Evolutionary conservation across 2,797 vertebrate species (phyloP).

Genomic region (Hylomyscus alleni): DNA sequence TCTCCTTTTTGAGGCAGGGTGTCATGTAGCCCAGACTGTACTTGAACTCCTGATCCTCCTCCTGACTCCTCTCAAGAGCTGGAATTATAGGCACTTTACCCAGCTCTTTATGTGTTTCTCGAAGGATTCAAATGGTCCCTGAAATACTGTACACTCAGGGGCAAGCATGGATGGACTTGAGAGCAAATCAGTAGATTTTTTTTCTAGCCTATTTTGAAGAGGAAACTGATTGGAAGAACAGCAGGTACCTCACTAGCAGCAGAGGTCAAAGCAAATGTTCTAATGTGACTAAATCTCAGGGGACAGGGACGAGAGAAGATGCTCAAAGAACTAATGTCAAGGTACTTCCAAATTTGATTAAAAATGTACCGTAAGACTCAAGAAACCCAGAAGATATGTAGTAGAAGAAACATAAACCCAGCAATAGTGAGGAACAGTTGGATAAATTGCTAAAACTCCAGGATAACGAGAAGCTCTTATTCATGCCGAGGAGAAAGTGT

Average conservation of each 20-base stretch:
- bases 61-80: background rate
- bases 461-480: background rate
- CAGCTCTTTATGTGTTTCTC: background rate
- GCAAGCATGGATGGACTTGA: background rate
- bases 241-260: background rate
- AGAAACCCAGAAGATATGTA: constrained; percentile 21
- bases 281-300: background rate
- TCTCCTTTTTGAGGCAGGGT: background rate
- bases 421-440: background rate
- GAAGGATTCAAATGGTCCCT: background rate
- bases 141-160: background rate
- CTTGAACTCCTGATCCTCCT: background rate
- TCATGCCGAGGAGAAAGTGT: background rate
- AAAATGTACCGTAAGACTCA: constrained; percentile 48
- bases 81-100: background rate
- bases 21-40: background rate
- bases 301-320: background rate
- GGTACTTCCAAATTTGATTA: constrained; percentile 3
- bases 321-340: background rate
- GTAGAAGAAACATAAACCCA: constrained; percentile 27
- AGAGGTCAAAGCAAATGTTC: background rate
- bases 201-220: background rate
- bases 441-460: background rate
- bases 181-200: background rate
- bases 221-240: background rate